Conservation (phyloP, 2,888 invertebrate genomes). For the Cantharis nigra region DNA sequence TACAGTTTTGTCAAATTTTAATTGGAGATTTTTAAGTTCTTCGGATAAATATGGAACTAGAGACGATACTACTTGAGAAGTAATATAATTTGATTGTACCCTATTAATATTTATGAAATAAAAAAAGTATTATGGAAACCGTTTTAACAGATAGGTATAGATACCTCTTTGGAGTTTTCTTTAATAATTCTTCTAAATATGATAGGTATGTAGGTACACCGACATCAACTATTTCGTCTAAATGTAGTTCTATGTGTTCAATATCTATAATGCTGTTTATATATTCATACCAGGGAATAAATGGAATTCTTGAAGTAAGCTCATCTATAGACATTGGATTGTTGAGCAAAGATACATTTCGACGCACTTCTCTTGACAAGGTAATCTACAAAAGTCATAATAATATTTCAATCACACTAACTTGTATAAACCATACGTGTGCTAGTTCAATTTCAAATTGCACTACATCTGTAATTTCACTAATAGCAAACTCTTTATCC, state of each 20-base stretch:
- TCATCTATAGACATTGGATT: constrained; percentile 84
- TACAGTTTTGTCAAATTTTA: constrained; percentile 11
- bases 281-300: constrained; percentile 81
- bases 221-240: constrained; percentile 79
- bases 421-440: constrained; percentile 69
- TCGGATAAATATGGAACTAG: constrained; percentile 34
- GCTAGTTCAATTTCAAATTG: constrained; percentile 89
- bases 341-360: constrained; percentile 87
- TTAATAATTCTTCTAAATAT: constrained; percentile 67
- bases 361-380: constrained; percentile 83
- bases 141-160: constrained; percentile 34
- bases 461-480: constrained; percentile 77
- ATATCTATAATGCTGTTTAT: constrained; percentile 76
- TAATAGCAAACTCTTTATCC: constrained; percentile 65
- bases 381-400: constrained; percentile 67
- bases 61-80: constrained; percentile 57
- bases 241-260: constrained; percentile 63
- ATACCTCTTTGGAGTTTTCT: constrained; percentile 59
- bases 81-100: constrained; percentile 59
- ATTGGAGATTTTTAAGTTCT: constrained; percentile 11
- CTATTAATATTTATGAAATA: constrained; percentile 33
- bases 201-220: constrained; percentile 82
- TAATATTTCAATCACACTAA: neutral
- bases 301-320: constrained; percentile 74
- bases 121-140: constrained; percentile 7